Percentiles rank a stretch among this genome's conserved stretches.
Conservation (phyloP, 2,888 invertebrate species). For the Apotomis turbidana region DNA sequence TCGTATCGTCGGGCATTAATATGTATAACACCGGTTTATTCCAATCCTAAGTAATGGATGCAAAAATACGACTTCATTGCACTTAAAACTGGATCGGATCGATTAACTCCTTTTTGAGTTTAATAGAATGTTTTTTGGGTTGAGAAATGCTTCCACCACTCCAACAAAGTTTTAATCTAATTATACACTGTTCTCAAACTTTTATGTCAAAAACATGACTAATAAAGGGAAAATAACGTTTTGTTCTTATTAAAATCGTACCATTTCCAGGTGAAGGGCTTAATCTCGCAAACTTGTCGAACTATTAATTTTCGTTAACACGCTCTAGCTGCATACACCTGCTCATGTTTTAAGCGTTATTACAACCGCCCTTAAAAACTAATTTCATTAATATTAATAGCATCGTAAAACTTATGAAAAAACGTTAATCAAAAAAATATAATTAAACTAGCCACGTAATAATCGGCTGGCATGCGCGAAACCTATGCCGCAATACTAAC, state of each 20-base stretch:
- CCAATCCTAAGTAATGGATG: slow-evolving; percentile 18
- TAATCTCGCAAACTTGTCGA: background rate
- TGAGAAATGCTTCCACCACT: background rate
- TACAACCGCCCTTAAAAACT: slow-evolving; percentile 2
- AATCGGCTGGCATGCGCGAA: slow-evolving; percentile 30
- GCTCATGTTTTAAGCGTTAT: background rate
- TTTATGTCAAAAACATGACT: too few species aligned
- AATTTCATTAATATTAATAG: slow-evolving; percentile 8
- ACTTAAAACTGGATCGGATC: background rate
- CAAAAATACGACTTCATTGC: background rate
- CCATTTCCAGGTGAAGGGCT: background rate
- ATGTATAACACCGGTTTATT: slow-evolving; percentile 25
- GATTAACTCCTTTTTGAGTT: background rate
- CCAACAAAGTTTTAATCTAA: too few species aligned
- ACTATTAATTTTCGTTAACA: too few species aligned
- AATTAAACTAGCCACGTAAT: slow-evolving; percentile 37
- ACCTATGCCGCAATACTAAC: slow-evolving; percentile 28
- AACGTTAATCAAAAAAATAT: slow-evolving; percentile 35
- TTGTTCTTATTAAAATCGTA: too few species aligned
- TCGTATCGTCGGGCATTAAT: background rate
- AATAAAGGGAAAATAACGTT: too few species aligned
- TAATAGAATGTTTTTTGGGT: background rate
- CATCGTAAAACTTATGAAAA: slow-evolving; percentile 25
- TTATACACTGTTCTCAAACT: too few species aligned
- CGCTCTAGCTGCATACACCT: background rate